These are phyloP conservation scores for Dryobotodes eremita DNA, from an alignment of 2,888 invertebrate genomes.

Conservation along the genomic window DNA sequence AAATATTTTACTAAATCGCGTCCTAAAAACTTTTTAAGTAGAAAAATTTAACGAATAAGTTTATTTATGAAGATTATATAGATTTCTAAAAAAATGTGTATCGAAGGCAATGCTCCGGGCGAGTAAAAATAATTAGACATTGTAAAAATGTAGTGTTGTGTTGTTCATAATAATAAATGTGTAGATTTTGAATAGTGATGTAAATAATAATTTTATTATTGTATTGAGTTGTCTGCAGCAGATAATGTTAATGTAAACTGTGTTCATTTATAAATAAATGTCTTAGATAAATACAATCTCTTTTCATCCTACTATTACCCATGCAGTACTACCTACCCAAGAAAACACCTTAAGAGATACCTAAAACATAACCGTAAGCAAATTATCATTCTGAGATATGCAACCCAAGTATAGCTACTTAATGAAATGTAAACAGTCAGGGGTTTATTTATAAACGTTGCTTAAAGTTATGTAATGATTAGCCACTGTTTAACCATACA, in stretches of 20 bases:
- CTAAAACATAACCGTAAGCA: not conserved
- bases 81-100: conserved; percentile 63
- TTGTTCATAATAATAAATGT: conserved; percentile 58
- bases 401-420: not conserved
- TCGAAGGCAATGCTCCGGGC: conserved; percentile 70
- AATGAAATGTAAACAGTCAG: too few species aligned
- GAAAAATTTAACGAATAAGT: conserved; percentile 14
- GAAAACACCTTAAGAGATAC: not conserved
- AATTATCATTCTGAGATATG: not conserved
- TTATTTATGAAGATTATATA: conserved; percentile 40
- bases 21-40: conserved; percentile 22
- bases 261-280: conserved; percentile 89
- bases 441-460: too few species aligned
- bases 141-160: conserved; percentile 65
- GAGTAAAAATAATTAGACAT: conserved; percentile 68
- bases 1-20: conserved; percentile 6
- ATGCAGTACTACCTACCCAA: not conserved
- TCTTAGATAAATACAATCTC: conserved; percentile 76
- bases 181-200: conserved; percentile 62
- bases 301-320: conserved; percentile 4
- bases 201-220: conserved; percentile 66
- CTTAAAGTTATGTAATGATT: too few species aligned
- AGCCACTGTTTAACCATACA: too few species aligned
- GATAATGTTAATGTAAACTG: conserved; percentile 83
- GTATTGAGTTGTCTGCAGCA: conserved; percentile 75